Evolutionary conservation across 2,797 vertebrate genomes (phyloP), one percentile per base, ranked within the genome.

Genomic region (Alfaro cultratus): DNA sequence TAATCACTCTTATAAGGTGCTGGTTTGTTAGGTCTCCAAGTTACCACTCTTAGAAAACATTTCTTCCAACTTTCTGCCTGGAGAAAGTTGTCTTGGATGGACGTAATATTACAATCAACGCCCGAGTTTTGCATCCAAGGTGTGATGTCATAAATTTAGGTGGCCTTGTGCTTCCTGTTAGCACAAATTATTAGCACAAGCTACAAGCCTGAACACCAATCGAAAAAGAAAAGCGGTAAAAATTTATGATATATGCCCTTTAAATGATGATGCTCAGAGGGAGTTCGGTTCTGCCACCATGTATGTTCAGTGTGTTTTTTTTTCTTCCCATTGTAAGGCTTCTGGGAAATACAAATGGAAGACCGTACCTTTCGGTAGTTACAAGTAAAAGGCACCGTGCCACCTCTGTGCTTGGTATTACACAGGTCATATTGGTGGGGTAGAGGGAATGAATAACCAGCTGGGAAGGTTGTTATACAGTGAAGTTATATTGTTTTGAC

Each of bases 311-410:
- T 86, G 87, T 83, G 86, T 85, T 90, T 91, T 86, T 47, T 84
- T 88, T 80, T 88, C 83, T n/a, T n/a, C 75, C 92, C 88, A 89
- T 90, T 89, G 83, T 95, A 96, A 96, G 95, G 95, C 95, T 95
- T 95, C 89, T 86, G 91, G 92, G 90, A 94, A 94, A 91, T 94
- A 94, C 90, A 94, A 95, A 94, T 96, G 95, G 95, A 96, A 96
- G 95, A 96, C 95, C 92, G 92, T 92, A 95, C 93, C 93, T 94
- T 95, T 94, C 93, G 92, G 94, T 92, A 95, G 91, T 93, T 94
- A 94, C 90, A 91, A 94, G 94, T 92, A 94, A 95, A 95, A 96
- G 95, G 95, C 95, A 96, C 95, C 94, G 88, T 91, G 88, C 93
- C 93, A 93, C 92, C 93, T 84, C 94, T 95, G 94, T 93, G 94